Evolutionary conservation across 1,140 invertebrate species (phyloP), one percentile per base, ranked within the genome.

Genomic region (Drosophila kanapiae): DNA sequence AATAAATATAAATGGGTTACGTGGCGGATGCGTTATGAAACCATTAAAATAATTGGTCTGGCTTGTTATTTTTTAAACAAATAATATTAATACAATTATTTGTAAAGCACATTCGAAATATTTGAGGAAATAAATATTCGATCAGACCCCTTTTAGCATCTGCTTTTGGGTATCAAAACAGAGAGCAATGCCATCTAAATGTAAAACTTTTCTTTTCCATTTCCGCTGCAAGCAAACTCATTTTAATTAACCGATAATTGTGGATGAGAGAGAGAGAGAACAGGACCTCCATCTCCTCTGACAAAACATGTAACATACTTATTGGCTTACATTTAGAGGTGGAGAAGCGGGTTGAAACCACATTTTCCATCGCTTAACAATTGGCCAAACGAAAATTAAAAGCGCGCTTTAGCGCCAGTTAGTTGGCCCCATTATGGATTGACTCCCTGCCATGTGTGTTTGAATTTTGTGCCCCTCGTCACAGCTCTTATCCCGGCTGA

Each of bases 241-340:
- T 76, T 75, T 56, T 54, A 69, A 77, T 77, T 68, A 68, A 69
- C 75, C 62, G 49, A 76, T 67, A 76, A 59, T 45, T 53, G 33
- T 45, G n/a, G 35, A 29, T 16, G 53, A 42, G 18, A 54, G 23
- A 9, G 4, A 49, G 27, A 40, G 38, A 16, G 23, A 42, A 49
- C 13, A 31, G 10, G 29, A 23, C 27, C 16, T 33, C 8, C 35
- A 4, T 9, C 38, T 23, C 23, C 23, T 1, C 37, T 37, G n/a
- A 9, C 6, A 27, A 31, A 42, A 64, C 47, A 49, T 59, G 60
- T 16, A 43, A 35, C 63, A 49, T 43, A 43, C 48, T 68, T 77
- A 77, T 68, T 68, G 48, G 42, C 54, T 60, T 48, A 61, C 40
- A 48, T 40, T 7, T 42, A 23, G 49, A 14, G 45, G 10, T 9